A percentile compares a stretch with the other conserved stretches of the same genome.
Conservation (phyloP, 2,797 vertebrate genomes). For the Microctenopoma lineatum region DNA sequence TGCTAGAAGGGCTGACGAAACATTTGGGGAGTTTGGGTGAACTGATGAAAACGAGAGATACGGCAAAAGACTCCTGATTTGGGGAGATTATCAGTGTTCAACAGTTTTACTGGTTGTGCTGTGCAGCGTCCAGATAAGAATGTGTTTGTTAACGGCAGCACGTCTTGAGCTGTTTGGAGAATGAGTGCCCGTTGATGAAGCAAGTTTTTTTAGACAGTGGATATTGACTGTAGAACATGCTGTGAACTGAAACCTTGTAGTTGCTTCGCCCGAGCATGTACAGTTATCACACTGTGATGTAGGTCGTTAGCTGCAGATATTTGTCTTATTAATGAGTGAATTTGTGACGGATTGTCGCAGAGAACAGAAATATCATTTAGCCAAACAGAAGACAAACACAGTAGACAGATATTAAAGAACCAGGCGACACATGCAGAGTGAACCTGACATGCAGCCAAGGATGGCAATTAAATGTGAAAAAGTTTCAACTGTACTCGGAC, state of each 20-base stretch:
- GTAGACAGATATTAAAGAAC: neutral
- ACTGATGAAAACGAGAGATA: slow-evolving; percentile 11
- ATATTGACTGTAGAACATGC: neutral
- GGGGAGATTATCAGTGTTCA: slow-evolving; percentile 56
- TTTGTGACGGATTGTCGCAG: slow-evolving; percentile 2
- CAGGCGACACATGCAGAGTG: slow-evolving; percentile 6
- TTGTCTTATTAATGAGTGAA: slow-evolving; percentile 1
- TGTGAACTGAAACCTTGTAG: slow-evolving; percentile 9
- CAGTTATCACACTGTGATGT: neutral
- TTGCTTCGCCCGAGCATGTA: neutral
- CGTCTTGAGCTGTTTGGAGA: slow-evolving; percentile 15
- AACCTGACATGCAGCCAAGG: neutral
- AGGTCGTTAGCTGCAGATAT: neutral
- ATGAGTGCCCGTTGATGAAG: slow-evolving; percentile 1
- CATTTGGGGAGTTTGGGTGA: slow-evolving; percentile 15
- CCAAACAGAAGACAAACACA: slow-evolving; percentile 7
- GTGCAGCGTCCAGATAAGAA: slow-evolving; percentile 68
- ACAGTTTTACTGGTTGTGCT: slow-evolving; percentile 57
- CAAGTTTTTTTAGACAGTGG: neutral
- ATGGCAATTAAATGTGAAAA: slow-evolving; percentile 7
- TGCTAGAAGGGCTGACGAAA: slow-evolving; percentile 19
- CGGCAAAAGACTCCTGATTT: slow-evolving; percentile 56
- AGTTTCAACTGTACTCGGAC: too few relatives aligned
- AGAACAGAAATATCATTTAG: neutral
- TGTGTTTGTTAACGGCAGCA: slow-evolving; percentile 53